Base-by-base conservation (phyloP, 2,797 vertebrate genomes). In the Poeciliopsis gracilis region DNA sequence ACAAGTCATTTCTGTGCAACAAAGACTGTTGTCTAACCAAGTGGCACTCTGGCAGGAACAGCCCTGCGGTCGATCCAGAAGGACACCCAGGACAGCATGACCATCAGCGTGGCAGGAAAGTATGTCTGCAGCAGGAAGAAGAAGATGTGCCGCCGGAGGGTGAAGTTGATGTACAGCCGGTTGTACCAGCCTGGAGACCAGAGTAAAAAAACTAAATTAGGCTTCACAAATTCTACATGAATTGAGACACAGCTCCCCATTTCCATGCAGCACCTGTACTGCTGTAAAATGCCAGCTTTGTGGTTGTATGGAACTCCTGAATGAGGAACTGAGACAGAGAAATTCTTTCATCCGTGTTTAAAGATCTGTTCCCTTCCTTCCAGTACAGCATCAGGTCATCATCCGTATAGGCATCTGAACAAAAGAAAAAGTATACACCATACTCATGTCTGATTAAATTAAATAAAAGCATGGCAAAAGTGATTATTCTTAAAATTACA, bases 351-450 rank as follows among this genome's bases (percentile, higher is more conserved):
- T 98, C 97, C 7, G 97, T 98, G 92, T 96, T 97, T 71, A 98
- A 87, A 33, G 97, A 98, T 59, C 97, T 95, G 0, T 98, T 98
- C 47, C 97, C 97, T 70, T 97, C 96, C 90, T 98, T 98, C 97
- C 97, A 98, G 91, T 98, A 98, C 2, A 98, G 93, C 97, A 98
- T 97, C 72, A 98, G 94, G 88, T 98, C 97, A 15, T 98, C 97
- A 75, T 98, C 97, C 0, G 97, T 98, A 74, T 98, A 98, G 8
- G 97, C 97, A 87, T 97, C 97, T 97, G 84, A 25, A 73, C 16
- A 71, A 33, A 77, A 11, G 59, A 20, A 16, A 59, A 28, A 18
- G 7, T 51, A 73, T 25, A 38, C 12, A 33, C 59, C 38, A 66
- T 66, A 66, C 20, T 23, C 4, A 20, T 20, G 16, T 38, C 20